Evolutionary conservation across 2,888 invertebrate species (phyloP), one percentile per base, ranked within the genome.

Genomic region (Ommatoiulus sabulosus): DNA sequence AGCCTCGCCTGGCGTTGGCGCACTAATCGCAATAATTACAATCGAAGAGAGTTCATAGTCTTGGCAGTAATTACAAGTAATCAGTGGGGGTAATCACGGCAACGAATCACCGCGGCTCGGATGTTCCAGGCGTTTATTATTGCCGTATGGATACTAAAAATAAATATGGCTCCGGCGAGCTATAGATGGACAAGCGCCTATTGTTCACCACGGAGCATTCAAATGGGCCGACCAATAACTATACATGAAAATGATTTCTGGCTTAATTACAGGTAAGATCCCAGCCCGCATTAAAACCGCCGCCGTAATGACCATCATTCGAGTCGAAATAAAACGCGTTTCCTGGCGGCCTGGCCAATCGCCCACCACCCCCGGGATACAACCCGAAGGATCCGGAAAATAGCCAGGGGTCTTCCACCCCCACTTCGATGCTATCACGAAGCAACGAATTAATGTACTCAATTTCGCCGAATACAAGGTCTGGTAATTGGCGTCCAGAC

Each of bases 1-100:
- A 85, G 46, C 85, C 46, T 85, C 85, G 46, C 44, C 46, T 44
- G 85, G 85, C 85, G 85, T 85, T 44, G 44, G 44, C 44, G 44
- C 85, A 85, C 44, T 87, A 57, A 87, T 63, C 57, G 87, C 87
- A 87, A 87, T 87, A 87, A 87, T 87, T 87, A 87, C 87, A 52
- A 87, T 87, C 87, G 44, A 87, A 87, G 57, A 52, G 87, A 72
- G 87, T 48, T 48, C 72, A 52, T 57, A 87, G 87, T 87, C 63
- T 87, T 15, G 63, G 44, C 87, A 24, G 87, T 87, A 87, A 87
- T 87, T 87, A 87, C 87, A 57, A 63, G 87, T 57, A 87, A 87
- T 87, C 87, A 87, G 87, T 57, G 87, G 72, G 87, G 87, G 44
- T 52, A 87, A 87, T 87, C 87, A 87, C 87, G 44, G 57, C 87